Evolutionary conservation across 2,888 invertebrate genomes (phyloP), one percentile per base, ranked within the genome.

Genomic region (Pyrrhia umbra): DNA sequence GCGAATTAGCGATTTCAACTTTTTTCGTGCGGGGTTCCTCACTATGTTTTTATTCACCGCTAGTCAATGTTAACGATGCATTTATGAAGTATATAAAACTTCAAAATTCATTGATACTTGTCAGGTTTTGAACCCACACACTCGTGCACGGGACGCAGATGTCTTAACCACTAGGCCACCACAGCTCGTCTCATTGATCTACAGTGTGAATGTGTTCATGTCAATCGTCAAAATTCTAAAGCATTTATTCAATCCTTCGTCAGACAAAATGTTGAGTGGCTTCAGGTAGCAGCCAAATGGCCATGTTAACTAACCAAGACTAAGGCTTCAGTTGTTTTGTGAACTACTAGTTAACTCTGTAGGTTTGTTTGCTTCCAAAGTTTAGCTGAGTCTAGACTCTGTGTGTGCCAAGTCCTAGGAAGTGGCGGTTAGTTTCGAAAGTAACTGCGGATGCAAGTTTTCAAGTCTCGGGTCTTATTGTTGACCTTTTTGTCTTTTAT

Each of bases 401-500:
- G 50, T 55, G 62, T 66, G 62, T 75, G 69, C 80, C 65, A 81
- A 81, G 55, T 69, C 63, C 61, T 30, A 47, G 49, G 68, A 63
- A 76, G 63, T 70, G 75, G 60, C 77, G 70, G 77, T 72, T 79
- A 81, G 75, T 80, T 79, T 46, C 16, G 8, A 57, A 74, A 81
- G 72, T 72, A 75, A 72, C 80, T 80, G 66, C 47, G 60, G 75
- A 68, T 77, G 80, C 64, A 64, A 81, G 80, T 81, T 80, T 75
- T 72, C 56, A 66, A 79, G 68, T 64, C 59, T 21, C 51, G 39
- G 40, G 27, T 68, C 65, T 70, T 66, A 62, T 68, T 80, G 82
- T 81, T 81, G 82, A 77, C 72, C 68, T 81, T 77, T 68, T 72
- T 54, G 67, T 65, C 68, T 76, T 71, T 77, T 79, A 81, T 80